Evolutionary conservation across 2,113 vertebrate genomes (phyloP), one percentile per base, ranked within the genome.

Genomic region (Machaerirhynchus nigripectus): DNA sequence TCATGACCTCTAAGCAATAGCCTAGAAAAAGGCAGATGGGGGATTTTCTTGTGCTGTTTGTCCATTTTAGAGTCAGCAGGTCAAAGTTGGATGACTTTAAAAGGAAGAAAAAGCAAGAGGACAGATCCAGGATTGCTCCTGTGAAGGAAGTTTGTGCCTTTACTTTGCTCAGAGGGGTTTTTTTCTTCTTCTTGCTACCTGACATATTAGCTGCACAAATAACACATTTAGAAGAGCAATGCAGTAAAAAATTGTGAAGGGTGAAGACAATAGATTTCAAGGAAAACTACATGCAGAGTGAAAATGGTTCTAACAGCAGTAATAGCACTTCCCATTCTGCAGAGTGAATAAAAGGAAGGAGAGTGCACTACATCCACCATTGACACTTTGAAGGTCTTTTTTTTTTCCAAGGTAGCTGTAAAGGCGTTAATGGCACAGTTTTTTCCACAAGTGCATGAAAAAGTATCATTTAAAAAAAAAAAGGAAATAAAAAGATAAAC

Each of bases 281-380:
- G 94, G 93, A 96, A 97, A 96, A 93, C 90, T 95, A 86, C 94
- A 96, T 95, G 95, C 97, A 95, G 96, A 97, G 93, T 31, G 42
- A 96, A 97, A 97, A 96, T 95, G 92, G 96, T 86, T 94, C 90
- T 96, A 96, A 93, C 92, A 96, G 95, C 92, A 93, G 96, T 96
- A 97, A 97, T 93, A 95, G 90, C 90, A 94, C 97, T 97, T 96
- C 93, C 95, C 96, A 80, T 97, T 95, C 94, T 91, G 74, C 71
- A 67, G 59, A 91, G 79, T 86, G 92, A 95, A 96, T 97, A 96
- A 94, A 97, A 97, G 90, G 90, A 96, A 93, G 77, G 90, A 96
- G 93, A 95, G 93, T 91, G 95, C 83, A 89, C 92, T 92, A 78
- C 64, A 84, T 96, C 90, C 55, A 39, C 97, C 92, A 93, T 78